Base-by-base conservation (phyloP, 2,113 vertebrate species). In the Phyllostomus discolor region DNA sequence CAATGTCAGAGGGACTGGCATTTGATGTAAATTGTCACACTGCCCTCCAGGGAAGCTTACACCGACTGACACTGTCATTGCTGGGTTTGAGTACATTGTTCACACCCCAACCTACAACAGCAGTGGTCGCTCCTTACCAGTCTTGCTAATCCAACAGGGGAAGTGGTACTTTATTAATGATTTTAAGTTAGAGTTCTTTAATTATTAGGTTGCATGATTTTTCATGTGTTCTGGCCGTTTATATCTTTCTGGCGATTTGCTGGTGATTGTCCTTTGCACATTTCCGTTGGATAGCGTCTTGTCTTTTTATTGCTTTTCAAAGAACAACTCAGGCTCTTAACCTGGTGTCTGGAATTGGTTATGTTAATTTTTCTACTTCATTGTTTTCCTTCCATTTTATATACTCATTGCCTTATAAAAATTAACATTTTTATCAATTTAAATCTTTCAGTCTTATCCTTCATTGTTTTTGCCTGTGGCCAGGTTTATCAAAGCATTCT, bases 391-490 rank as follows among this genome's bases (percentile, higher is more conserved):
- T 69, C 72, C 9, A 78, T 88, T 84, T 94, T 96, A 84, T 84
- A 73, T 80, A 35, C 1, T 48, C 88, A 87, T 90, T 95, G 17
- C 26, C 73, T 75, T 91, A 86, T 24, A n/a, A 48, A 91, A 89
- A 16, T 90, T 92, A 76, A 82, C 70, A 76, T 80, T 92, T 93
- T 85, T 91, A 46, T 57, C 33, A 94, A 50, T 26, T 92, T 17
- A 80, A 31, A 59, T 73, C 28, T 69, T 2, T 75, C 43, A 81
- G 33, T 80, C n/a, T 76, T 91, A 19, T 81, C 26, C 28, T 90
- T 90, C 85, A 70, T 94, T 80, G 70, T 97, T 95, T 93, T n/a
- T 94, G 69, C 22, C 41, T 93, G 12, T 92, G 50, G 19, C 95
- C 66, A 66, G n/a, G 3, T 48, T 89, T 93, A 79, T 76, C 41